Conservation (phyloP, 2,888 invertebrate genomes). For the Omphaloscelis lunosa region DNA sequence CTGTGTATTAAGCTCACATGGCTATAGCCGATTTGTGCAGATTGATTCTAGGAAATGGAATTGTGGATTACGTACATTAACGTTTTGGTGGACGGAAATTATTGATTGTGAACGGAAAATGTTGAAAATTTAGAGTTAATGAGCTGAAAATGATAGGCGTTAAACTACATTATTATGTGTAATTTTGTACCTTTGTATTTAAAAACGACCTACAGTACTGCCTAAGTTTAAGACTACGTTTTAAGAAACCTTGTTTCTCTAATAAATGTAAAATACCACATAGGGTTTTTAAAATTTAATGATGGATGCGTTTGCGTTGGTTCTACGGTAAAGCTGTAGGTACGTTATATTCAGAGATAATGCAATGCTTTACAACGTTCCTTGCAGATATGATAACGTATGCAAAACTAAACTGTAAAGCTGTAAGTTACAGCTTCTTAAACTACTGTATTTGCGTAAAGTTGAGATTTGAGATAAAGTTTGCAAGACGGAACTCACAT, state of each 20-base stretch:
- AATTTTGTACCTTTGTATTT: not conserved
- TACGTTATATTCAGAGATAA: not conserved
- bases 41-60: conserved; percentile 6
- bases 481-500: conserved; percentile 34
- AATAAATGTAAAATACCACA: not conserved
- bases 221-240: too few relatives aligned
- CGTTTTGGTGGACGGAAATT: not conserved
- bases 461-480: conserved; percentile 44
- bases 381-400: conserved; percentile 14
- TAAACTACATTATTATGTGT: not conserved
- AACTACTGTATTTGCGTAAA: conserved; percentile 27
- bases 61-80: not conserved
- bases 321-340: not conserved
- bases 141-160: too few relatives aligned
- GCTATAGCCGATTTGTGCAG: conserved; percentile 1
- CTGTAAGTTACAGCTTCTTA: conserved; percentile 21
- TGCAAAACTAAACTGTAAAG: conserved; percentile 49
- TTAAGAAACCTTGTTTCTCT: not conserved
- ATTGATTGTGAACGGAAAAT: not conserved
- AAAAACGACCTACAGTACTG: not conserved
- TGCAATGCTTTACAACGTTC: not conserved
- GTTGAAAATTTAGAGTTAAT: not conserved
- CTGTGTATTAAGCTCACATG: conserved; percentile 22
- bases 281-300: not conserved
- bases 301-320: not conserved